phyloP scores from a whole-genome alignment of 2,113 vertebrate genomes.

The Trinectes maculatus region DNA sequence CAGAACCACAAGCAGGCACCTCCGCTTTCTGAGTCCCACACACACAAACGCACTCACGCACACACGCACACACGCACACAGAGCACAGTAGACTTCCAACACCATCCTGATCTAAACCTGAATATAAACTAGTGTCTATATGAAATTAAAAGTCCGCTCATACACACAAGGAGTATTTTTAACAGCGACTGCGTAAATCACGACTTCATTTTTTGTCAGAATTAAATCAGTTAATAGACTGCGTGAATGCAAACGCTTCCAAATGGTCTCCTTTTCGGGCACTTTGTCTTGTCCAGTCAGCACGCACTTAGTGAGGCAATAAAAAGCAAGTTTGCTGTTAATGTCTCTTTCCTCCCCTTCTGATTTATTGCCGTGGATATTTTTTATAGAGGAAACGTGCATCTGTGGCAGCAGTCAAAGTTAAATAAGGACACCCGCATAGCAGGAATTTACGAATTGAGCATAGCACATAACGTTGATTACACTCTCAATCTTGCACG shows the following conservation, averaged over 20 bases:
- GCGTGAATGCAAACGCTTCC: slow-evolving; percentile 30
- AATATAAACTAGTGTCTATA: slow-evolving; percentile 1
- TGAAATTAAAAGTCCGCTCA: too few species aligned
- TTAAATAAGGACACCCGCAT: slow-evolving; percentile 16
- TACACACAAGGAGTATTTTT: slow-evolving; percentile 1
- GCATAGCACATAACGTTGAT: not conserved
- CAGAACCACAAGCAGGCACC: not conserved
- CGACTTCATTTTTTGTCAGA: slow-evolving; percentile 10
- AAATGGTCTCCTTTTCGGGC: slow-evolving; percentile 16
- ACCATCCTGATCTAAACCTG: not conserved
- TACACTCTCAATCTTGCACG: too few species aligned
- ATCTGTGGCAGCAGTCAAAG: slow-evolving; percentile 31
- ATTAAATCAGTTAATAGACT: slow-evolving; percentile 34
- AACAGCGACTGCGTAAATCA: slow-evolving; percentile 22
- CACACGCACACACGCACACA: not conserved
- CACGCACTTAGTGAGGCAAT: slow-evolving; percentile 45
- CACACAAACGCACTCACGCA: not conserved
- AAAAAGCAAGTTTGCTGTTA: slow-evolving; percentile 36
- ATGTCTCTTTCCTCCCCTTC: slow-evolving; percentile 14
- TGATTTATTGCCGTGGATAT: slow-evolving; percentile 32
- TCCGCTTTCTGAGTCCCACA: not conserved
- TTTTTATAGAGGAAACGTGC: slow-evolving; percentile 27
- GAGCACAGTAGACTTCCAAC: not conserved
- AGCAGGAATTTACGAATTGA: not conserved
- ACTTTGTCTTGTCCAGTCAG: slow-evolving; percentile 43